Base-by-base conservation (phyloP, 2,888 invertebrate genomes). In the Stenchaetothrips biformis region DNA sequence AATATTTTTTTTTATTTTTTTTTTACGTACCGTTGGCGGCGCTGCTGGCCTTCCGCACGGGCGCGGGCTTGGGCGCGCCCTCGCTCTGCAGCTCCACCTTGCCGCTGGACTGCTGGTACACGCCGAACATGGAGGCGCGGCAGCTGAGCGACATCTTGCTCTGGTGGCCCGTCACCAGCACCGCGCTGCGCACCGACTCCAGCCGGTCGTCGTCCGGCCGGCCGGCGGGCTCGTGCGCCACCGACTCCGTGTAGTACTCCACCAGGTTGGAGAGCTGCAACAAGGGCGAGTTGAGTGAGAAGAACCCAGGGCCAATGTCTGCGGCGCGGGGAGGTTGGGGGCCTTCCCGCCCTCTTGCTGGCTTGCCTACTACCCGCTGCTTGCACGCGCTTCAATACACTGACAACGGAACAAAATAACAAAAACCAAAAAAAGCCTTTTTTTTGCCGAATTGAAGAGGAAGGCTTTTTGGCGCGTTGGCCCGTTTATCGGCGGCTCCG, bases 211-310 rank as follows among this genome's bases (percentile, higher is more conserved):
- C 67, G 21, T 74, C 67, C 9, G 59, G 59, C 59, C 59, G 59
- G 67, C 7, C 67, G 25, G 67, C 67, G 25, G 7, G 67, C 67
- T 74, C 67, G 21, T 25, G 67, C 67, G 11, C 0, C 21, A 74
- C 9, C 25, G 67, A 74, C 67, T 74, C 67, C 21, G 21, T 25
- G 67, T 25, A 74, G 67, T 21, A 21, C 21, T 25, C 67, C 25
- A 74, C 67, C 67, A 21, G 67, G 67, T 74, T 74, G 67, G 67
- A 74, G 25, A 74, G 25, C 67, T 74, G 67, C 67, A 74, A 74
- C 67, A 53, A 53, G 53, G 25, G 13, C 53, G 67, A 74, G 67
- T 25, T 9, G 37, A 37, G n/a, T n/a, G n/a, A n/a, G n/a, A n/a
- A n/a, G 37, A 37, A 37, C 37, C n/a, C n/a, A n/a, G n/a, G n/a